Evolutionary conservation across 2,113 vertebrate species (phyloP).

Genomic region (Coturnix japonica): DNA sequence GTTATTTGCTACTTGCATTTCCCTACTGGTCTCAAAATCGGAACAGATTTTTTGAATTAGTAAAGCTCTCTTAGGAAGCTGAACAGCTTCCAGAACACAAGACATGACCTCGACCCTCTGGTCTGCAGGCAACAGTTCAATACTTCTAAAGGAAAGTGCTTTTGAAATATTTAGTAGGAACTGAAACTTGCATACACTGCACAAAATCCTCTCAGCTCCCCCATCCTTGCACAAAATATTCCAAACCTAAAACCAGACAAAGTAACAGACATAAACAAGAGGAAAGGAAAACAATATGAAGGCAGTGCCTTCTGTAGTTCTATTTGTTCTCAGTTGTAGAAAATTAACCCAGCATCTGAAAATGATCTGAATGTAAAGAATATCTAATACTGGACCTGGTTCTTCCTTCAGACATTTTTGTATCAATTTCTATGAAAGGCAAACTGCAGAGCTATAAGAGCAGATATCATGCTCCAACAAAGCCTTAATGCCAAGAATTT

Average conservation of each 20-base stretch:
- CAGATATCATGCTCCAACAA: not conserved
- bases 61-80: not conserved
- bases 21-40: not conserved
- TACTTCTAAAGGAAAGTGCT: not conserved
- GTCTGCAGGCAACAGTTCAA: constrained; percentile 4
- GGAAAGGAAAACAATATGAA: not conserved
- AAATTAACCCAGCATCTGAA: not conserved
- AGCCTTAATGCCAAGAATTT: not conserved
- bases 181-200: not conserved
- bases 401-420: constrained; percentile 1
- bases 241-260: not conserved
- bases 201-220: not conserved
- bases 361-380: not conserved
- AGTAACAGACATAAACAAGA: not conserved
- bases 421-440: not conserved
- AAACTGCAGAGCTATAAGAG: not conserved
- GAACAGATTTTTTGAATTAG: constrained; percentile 16
- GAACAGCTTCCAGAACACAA: constrained; percentile 26
- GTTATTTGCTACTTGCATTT: constrained; percentile 22
- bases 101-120: not conserved
- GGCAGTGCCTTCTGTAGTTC: not conserved
- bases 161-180: not conserved
- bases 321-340: not conserved
- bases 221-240: not conserved
- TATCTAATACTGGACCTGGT: not conserved